phyloP scores from a whole-genome alignment of 2,888 invertebrate species.

The Gasteruption jaculator region DNA sequence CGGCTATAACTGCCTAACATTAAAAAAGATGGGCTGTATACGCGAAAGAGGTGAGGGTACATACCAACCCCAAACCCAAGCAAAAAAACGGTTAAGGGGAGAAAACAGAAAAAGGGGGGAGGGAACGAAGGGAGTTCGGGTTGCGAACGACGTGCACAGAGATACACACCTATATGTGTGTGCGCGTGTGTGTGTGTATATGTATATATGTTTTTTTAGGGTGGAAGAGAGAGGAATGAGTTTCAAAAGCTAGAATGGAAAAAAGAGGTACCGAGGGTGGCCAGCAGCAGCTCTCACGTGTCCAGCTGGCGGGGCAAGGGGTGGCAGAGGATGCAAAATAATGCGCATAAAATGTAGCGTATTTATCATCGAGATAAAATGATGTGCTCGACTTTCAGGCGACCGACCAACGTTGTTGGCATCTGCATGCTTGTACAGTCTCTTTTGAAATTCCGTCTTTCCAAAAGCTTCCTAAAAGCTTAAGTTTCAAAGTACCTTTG shows the following conservation, averaged over 20 bases:
- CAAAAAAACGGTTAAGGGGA: too few relatives aligned
- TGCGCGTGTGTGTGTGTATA: constrained; percentile 33
- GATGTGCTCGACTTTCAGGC: constrained; percentile 47
- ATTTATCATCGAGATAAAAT: constrained; percentile 51
- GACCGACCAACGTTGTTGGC: constrained; percentile 39
- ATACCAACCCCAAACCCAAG: too few relatives aligned
- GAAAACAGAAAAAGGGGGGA: constrained; percentile 31
- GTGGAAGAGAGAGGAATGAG: constrained; percentile 20
- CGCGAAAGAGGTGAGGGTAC: constrained; percentile 30
- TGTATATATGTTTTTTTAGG: too few relatives aligned
- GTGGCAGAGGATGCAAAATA: constrained; percentile 47
- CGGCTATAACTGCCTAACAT: constrained; percentile 52
- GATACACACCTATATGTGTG: constrained; percentile 32
- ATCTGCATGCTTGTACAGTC: constrained; percentile 28
- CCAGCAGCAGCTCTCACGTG: constrained; percentile 10
- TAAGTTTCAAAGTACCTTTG: too few relatives aligned
- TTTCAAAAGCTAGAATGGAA: not conserved
- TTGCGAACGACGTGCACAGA: constrained; percentile 38
- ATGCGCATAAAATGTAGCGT: constrained; percentile 51
- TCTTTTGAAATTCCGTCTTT: constrained; percentile 29
- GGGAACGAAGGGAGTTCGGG: constrained; percentile 40
- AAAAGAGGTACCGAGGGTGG: constrained; percentile 33
- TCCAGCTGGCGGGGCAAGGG: constrained; percentile 43
- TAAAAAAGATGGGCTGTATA: constrained; percentile 51
- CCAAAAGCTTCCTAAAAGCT: too few relatives aligned